Conservation (phyloP, 1,140 invertebrate genomes). For the Plutomurus gul region DNA sequence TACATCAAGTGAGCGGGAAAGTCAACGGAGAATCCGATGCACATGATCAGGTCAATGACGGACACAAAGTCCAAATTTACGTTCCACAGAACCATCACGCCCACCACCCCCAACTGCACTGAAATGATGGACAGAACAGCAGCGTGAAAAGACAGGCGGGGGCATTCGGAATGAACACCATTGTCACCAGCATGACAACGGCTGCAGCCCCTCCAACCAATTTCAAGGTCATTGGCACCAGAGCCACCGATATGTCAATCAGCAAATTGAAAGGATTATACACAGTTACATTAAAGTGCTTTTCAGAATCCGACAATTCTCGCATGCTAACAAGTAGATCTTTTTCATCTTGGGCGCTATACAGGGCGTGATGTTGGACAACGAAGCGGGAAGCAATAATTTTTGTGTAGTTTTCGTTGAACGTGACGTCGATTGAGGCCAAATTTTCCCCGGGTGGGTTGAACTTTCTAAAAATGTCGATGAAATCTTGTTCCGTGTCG, state of each 20-base stretch:
- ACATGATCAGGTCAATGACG: conserved; percentile 99
- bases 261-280: conserved; percentile 94
- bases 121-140: conserved; percentile 90
- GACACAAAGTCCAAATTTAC: conserved; percentile 95
- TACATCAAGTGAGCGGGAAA: conserved; percentile 97
- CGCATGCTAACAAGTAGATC: conserved; percentile 79
- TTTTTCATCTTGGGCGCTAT: conserved; percentile 82
- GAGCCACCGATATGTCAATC: conserved; percentile 93
- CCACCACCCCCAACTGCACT: conserved; percentile 90
- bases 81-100: conserved; percentile 93
- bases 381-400: conserved; percentile 84
- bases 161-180: conserved; percentile 93
- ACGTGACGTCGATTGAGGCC: conserved; percentile 81
- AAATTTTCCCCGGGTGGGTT: conserved; percentile 74
- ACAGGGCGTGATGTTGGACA: conserved; percentile 88
- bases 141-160: conserved; percentile 91
- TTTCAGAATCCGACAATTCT: conserved; percentile 68
- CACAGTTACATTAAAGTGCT: conserved; percentile 63
- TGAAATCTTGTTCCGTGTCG: conserved; percentile 74
- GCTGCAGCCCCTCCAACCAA: conserved; percentile 86
- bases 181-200: conserved; percentile 94
- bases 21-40: conserved; percentile 95
- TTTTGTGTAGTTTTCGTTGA: conserved; percentile 72
- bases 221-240: conserved; percentile 87
- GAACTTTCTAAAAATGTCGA: conserved; percentile 74